These are phyloP conservation scores for Hirundo rustica DNA, from an alignment of 2,797 vertebrate species.

Conservation along the genomic window DNA sequence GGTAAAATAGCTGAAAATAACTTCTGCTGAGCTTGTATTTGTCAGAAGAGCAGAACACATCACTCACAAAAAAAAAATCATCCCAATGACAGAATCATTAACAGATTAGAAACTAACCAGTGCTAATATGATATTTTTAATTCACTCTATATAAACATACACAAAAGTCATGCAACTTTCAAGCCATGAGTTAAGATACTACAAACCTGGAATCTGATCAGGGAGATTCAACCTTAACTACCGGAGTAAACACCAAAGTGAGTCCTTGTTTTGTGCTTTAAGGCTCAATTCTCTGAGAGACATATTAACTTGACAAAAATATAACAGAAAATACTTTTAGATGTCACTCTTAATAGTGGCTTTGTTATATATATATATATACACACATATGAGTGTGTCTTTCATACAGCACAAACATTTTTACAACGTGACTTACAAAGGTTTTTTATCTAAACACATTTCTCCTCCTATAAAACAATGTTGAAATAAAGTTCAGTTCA, in stretches of 20 bases:
- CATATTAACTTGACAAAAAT: not conserved
- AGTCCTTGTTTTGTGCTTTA: not conserved
- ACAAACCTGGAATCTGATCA: not conserved
- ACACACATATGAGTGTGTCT: rapidly evolving
- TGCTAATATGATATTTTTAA: not conserved
- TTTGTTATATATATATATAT: not conserved
- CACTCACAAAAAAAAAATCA: not conserved
- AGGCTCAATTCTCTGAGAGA: not conserved
- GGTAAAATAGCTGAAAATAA: not conserved
- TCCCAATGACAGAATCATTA: not conserved
- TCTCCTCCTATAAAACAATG: not conserved
- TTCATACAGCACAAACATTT: not conserved
- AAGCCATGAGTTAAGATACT: not conserved
- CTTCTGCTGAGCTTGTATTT: not conserved
- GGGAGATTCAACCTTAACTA: not conserved
- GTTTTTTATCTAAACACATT: not conserved
- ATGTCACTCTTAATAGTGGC: not conserved
- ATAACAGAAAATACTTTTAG: not conserved
- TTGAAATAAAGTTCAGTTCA: not conserved
- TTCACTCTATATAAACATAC: not conserved
- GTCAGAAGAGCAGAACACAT: not conserved
- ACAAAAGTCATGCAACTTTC: not conserved
- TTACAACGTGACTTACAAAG: not conserved
- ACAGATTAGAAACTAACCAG: not conserved
- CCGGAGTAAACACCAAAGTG: not conserved